Conservation (phyloP, 23 tunicate species). For the Ascidia mentula region DNA sequence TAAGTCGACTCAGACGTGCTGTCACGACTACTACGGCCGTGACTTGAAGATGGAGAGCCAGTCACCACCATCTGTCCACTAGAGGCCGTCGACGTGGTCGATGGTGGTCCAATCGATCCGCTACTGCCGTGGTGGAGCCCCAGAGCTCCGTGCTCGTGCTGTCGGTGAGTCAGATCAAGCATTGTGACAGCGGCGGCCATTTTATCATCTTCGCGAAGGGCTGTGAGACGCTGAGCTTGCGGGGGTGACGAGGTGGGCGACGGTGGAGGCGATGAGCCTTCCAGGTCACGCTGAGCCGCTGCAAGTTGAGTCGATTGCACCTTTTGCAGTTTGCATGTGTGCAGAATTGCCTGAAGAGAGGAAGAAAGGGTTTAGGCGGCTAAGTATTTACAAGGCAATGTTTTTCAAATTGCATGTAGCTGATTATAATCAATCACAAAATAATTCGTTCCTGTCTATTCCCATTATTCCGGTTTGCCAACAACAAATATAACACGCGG, state of each 20-base stretch:
- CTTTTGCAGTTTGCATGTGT: slow-evolving; percentile 72
- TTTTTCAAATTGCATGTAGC: too few relatives aligned
- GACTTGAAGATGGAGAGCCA: slow-evolving; percentile 32
- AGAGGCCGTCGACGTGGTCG: slow-evolving; percentile 48
- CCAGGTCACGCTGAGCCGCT: not conserved
- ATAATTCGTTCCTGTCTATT: too few relatives aligned
- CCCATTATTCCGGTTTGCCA: too few relatives aligned
- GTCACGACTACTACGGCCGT: slow-evolving; percentile 39
- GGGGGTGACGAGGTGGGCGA: slow-evolving; percentile 52
- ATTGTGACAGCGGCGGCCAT: slow-evolving; percentile 35
- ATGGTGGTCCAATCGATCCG: slow-evolving; percentile 56
- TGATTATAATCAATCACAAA: too few relatives aligned
- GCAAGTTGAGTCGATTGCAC: slow-evolving; percentile 46
- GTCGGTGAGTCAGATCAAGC: slow-evolving; percentile 18
- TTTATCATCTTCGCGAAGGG: slow-evolving; percentile 35
- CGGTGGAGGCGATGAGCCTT: slow-evolving; percentile 35
- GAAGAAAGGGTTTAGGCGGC: too few relatives aligned
- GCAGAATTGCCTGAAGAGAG: slow-evolving; percentile 92
- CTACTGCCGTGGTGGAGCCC: not conserved
- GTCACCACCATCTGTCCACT: slow-evolving; percentile 11
- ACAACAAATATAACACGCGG: too few relatives aligned
- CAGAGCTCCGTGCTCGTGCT: not conserved
- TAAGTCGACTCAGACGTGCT: slow-evolving; percentile 36
- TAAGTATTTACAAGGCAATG: too few relatives aligned
- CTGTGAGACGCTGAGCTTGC: not conserved